Conservation (phyloP, 2,113 vertebrate species). For the Boulengeromyrus knoepffleri region DNA sequence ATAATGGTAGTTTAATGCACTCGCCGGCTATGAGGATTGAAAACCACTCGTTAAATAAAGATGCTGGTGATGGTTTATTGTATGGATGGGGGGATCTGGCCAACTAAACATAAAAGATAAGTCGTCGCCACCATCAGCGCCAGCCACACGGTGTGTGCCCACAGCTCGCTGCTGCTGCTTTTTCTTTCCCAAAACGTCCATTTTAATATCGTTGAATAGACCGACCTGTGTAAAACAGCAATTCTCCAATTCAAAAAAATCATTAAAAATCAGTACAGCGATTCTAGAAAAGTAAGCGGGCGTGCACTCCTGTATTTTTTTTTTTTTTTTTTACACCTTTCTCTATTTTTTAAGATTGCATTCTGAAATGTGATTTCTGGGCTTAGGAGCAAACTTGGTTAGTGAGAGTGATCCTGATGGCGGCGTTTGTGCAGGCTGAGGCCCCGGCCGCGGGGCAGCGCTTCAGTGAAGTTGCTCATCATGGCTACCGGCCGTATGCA, state of each 20-base stretch:
- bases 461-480: background rate
- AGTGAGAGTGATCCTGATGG: background rate
- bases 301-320: background rate
- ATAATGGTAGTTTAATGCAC: background rate
- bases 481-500: background rate
- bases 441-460: background rate
- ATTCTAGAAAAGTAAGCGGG: background rate
- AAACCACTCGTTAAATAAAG: background rate
- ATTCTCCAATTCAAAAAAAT: too few relatives aligned
- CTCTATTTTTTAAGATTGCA: background rate
- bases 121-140: constrained; percentile 14
- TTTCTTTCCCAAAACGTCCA: background rate
- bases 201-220: background rate
- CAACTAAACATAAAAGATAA: constrained; percentile 15
- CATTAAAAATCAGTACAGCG: constrained; percentile 9
- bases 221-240: background rate
- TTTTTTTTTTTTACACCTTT: background rate
- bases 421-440: background rate
- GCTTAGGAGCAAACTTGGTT: background rate
- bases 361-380: background rate
- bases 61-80: background rate
- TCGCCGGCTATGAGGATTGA: background rate
- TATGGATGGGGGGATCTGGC: background rate
- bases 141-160: background rate
- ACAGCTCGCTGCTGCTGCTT: background rate